Conservation (phyloP, 2,113 vertebrate genomes). For the Sciurus niger region DNA sequence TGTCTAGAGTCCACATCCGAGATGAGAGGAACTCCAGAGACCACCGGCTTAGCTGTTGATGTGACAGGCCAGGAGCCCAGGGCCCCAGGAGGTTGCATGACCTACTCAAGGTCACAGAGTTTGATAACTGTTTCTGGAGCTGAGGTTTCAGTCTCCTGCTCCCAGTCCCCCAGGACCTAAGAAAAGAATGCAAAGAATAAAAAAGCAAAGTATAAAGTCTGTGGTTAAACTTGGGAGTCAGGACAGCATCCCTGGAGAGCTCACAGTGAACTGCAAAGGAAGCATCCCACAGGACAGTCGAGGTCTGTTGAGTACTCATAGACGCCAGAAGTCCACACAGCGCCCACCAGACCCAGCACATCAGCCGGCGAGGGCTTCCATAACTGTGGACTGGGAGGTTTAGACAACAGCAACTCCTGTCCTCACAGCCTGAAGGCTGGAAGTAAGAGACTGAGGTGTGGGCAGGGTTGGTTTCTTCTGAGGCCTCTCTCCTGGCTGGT, state of each 20-base stretch:
- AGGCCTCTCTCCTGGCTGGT: not conserved
- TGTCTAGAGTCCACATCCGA: not conserved
- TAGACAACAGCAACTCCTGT: not conserved
- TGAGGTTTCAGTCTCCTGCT: not conserved
- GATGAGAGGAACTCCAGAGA: not conserved
- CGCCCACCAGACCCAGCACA: not conserved
- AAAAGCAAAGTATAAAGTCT: not conserved
- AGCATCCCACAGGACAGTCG: not conserved
- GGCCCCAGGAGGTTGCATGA: not conserved
- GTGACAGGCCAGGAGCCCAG: not conserved
- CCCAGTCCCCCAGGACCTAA: not conserved
- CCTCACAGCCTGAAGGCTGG: not conserved
- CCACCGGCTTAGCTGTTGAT: not conserved
- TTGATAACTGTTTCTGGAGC: not conserved
- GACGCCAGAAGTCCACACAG: not conserved
- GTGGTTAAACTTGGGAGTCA: not conserved
- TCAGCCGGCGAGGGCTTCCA: not conserved
- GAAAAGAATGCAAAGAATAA: constrained; percentile 25
- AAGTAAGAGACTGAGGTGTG: not conserved
- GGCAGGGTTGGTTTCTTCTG: not conserved
- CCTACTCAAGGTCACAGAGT: not conserved
- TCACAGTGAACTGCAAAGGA: not conserved
- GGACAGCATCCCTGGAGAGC: not conserved
- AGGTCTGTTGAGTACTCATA: not conserved
- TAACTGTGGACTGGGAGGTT: not conserved